A percentile compares a stretch with the other conserved stretches of the same genome.
Conservation (phyloP, 2,113 vertebrate genomes). For the Dipodomys ordii region DNA sequence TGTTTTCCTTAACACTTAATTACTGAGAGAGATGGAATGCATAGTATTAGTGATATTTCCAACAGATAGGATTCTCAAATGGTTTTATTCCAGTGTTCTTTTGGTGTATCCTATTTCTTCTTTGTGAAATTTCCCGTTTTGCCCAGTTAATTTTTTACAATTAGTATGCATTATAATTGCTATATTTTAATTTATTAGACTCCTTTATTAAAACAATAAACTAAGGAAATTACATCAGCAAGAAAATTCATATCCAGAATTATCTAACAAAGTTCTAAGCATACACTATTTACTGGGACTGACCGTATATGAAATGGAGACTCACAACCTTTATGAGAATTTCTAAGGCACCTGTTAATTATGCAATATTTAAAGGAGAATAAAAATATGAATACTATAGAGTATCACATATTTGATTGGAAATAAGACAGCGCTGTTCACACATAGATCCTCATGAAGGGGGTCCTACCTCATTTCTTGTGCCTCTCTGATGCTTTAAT, state of each 20-base stretch:
- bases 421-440: neutral
- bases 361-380: neutral
- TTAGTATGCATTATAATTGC: too few species aligned
- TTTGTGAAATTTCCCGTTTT: conserved; percentile 13
- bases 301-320: neutral
- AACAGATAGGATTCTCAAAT: neutral
- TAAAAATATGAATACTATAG: neutral
- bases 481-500: too few species aligned
- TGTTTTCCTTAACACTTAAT: neutral
- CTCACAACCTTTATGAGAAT: neutral
- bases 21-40: neutral
- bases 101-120: neutral
- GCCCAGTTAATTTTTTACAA: neutral
- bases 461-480: too few species aligned
- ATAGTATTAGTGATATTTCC: neutral
- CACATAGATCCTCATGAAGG: too few species aligned
- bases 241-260: neutral
- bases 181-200: too few species aligned
- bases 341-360: neutral
- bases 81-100: neutral
- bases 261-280: neutral
- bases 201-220: neutral
- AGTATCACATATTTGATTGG: conserved; percentile 13
- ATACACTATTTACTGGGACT: neutral
- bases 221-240: neutral